Evolutionary conservation across 1,140 invertebrate genomes (phyloP), one percentile per base, ranked within the genome.

Genomic region (Drosophila prosaltans): DNA sequence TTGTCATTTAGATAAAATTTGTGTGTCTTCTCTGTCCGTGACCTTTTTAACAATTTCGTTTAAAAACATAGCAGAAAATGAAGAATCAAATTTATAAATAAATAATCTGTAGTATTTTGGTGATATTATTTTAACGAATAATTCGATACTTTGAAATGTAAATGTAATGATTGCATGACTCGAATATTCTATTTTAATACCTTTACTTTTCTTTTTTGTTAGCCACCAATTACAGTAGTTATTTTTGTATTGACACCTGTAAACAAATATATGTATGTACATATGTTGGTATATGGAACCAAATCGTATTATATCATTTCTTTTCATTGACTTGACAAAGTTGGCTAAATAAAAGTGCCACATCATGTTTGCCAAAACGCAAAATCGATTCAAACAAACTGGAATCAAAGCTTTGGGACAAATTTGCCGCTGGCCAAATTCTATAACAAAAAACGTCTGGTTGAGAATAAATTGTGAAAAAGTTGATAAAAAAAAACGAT

Each of bases 401-500:
- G 39, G 62, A 69, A 77, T 64, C 64, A 71, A 77, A 71, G 57
- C 39, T 41, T 40, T 5, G 10, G 39, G 39, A 9, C 39, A 77
- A 77, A 71, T 77, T 60, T 48, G 67, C 75, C 75, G 40, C n/a
- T 26, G 67, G 75, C 75, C 51, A 78, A 62, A 66, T 30, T 2
- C 32, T 24, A 62, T 40, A 45, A 36, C 48, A n/a, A 65, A 64
- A 36, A 32, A 32, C 30, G 64, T 40, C 54, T 62, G 48, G 59
- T 55, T 65, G 24, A 39, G 9, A 48, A 10, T 41, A 65, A 63
- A 60, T 43, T 58, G 39, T 43, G 7, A 59, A 36, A 36, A 36
- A 7, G 71, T 57, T 43, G 73, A 32, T 54, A 72, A 59, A 45
- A 51, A 71, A 69, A 59, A 64, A 51, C 64, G 36, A 7, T 24